Evolutionary conservation across 23 tunicate species (phyloP).

Genomic region (Ascidia mentula): DNA sequence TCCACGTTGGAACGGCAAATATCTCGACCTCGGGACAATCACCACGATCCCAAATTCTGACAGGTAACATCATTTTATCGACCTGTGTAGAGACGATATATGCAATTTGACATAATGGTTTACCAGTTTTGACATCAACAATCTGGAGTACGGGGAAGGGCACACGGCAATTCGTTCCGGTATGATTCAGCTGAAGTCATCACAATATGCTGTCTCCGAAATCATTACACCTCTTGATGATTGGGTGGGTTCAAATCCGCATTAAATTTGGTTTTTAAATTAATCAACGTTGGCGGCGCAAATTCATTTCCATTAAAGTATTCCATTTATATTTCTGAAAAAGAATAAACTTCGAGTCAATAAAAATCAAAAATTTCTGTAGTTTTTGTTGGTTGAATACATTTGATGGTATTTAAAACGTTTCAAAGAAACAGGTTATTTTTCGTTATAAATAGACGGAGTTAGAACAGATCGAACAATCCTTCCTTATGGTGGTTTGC

Average conservation of each 20-base stretch:
- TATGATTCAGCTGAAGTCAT: constrained; percentile 4
- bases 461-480: too few species aligned
- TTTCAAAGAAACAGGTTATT: too few species aligned
- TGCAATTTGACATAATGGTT: background rate
- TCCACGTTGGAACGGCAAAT: constrained; percentile 45
- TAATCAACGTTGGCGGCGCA: too few species aligned
- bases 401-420: too few species aligned
- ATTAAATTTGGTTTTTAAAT: too few species aligned
- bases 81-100: background rate
- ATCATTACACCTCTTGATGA: constrained; percentile 31
- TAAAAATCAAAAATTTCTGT: too few species aligned
- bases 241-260: constrained; percentile 27
- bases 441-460: too few species aligned
- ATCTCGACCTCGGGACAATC: background rate
- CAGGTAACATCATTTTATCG: constrained; percentile 30
- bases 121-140: constrained; percentile 45
- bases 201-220: background rate
- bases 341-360: too few species aligned
- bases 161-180: constrained; percentile 14
- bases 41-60: constrained; percentile 43
- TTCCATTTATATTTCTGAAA: too few species aligned
- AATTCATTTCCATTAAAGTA: too few species aligned
- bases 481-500: too few species aligned
- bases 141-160: constrained; percentile 14
- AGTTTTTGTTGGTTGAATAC: too few species aligned